Conservation (phyloP, 2,113 vertebrate species). For the Archilochus colubris region DNA sequence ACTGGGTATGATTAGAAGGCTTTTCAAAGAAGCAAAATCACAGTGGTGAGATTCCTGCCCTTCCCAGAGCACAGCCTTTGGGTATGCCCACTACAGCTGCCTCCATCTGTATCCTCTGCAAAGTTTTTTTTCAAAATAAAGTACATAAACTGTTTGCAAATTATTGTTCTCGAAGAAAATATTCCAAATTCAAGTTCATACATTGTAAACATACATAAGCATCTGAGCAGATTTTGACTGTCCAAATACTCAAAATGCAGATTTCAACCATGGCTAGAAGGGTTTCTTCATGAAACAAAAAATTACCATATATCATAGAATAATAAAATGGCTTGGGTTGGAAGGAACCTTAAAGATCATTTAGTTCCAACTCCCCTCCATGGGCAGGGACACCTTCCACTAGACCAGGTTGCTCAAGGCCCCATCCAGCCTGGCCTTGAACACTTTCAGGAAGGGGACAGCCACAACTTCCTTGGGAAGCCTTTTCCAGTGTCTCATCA, state of each 20-base stretch:
- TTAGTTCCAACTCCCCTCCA: no score
- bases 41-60: not conserved
- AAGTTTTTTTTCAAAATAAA: not conserved
- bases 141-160: not conserved
- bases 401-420: no score
- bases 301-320: not conserved
- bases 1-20: not conserved
- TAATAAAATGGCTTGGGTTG: no score
- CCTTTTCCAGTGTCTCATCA: no score
- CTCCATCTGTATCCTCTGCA: not conserved
- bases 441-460: no score
- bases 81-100: not conserved
- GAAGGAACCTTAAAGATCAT: no score
- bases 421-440: no score
- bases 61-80: not conserved
- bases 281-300: not conserved
- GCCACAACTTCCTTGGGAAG: no score
- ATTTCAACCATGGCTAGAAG: not conserved
- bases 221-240: not conserved
- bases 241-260: constrained; percentile 1
- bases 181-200: not conserved
- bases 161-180: not conserved
- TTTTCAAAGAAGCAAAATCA: constrained; percentile 28
- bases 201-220: not conserved
- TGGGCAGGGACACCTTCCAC: no score